These are phyloP conservation scores for Spodoptera frugiperda DNA, from an alignment of 1,140 invertebrate genomes.

Conservation along the genomic window DNA sequence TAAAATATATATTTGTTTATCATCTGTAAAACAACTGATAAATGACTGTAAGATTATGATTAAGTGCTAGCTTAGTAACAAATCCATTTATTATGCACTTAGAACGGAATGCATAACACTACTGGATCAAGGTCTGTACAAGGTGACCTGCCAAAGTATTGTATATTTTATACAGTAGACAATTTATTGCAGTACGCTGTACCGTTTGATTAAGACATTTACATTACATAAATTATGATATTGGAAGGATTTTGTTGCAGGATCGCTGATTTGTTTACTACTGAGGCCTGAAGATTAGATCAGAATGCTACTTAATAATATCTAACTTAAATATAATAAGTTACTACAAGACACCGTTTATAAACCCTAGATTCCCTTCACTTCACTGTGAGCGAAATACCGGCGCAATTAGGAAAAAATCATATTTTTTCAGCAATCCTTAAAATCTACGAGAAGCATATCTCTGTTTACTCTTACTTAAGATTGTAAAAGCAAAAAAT, in stretches of 20 bases:
- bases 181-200: constrained; percentile 1
- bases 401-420: no score
- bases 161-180: constrained; percentile 18
- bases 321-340: background rate
- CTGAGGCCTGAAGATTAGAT: background rate
- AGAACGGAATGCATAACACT: constrained; percentile 22
- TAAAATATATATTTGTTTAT: no score
- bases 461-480: no score
- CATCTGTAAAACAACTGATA: no score
- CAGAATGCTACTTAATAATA: constrained; percentile 4
- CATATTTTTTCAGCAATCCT: no score
- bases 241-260: background rate
- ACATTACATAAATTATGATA: background rate
- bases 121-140: constrained; percentile 17
- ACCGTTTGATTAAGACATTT: background rate
- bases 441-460: no score
- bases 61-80: constrained; percentile 5
- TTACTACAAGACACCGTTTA: no score
- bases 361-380: no score
- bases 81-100: constrained; percentile 11
- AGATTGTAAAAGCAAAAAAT: no score
- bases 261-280: background rate
- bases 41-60: background rate
- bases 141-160: constrained; percentile 24
- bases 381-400: no score